Evolutionary conservation across 2,797 vertebrate species (phyloP).

Genomic region (Petrocephalus schoutedeni): DNA sequence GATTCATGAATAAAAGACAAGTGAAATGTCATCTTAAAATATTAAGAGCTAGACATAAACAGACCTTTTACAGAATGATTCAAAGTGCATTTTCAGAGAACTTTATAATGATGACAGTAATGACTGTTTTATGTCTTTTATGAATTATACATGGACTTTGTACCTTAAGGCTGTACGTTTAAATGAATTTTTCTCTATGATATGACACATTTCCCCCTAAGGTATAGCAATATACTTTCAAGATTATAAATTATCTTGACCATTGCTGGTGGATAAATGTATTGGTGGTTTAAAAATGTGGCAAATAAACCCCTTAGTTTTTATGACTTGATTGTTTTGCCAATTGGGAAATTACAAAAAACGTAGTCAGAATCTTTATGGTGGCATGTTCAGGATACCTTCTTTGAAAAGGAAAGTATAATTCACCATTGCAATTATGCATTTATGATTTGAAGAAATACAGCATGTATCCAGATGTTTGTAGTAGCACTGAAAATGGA

Average conservation of each 20-base stretch:
- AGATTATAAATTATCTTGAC: not conserved
- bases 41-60: not conserved
- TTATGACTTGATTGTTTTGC: not conserved
- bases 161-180: not conserved
- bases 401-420: not conserved
- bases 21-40: not conserved
- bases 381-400: not conserved
- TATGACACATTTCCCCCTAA: not conserved
- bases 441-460: not conserved
- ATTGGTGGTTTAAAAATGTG: not conserved
- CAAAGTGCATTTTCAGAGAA: not conserved
- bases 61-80: not conserved
- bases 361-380: not conserved
- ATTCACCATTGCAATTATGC: not conserved
- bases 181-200: not conserved
- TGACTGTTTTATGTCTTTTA: not conserved
- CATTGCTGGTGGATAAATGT: not conserved
- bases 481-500: not conserved
- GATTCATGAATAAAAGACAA: not conserved
- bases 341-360: not conserved
- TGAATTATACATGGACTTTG: constrained; percentile 1
- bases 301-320: not conserved
- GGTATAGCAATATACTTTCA: not conserved
- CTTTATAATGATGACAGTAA: not conserved
- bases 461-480: not conserved